These are phyloP conservation scores for Eretmocerus hayati DNA, from an alignment of 2,888 invertebrate genomes.

Conservation along the genomic window DNA sequence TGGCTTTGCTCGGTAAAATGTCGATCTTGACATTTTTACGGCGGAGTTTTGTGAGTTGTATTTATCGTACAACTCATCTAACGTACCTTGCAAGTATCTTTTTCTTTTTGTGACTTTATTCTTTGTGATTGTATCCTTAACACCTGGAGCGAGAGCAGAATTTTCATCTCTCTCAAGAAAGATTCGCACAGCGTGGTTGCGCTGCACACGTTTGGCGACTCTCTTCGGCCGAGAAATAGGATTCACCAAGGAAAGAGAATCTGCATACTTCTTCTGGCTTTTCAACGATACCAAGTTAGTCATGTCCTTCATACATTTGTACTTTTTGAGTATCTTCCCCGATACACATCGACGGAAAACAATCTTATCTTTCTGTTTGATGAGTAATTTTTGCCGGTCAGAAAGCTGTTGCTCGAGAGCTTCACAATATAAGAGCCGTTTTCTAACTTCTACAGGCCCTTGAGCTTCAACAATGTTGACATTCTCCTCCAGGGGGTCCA, in stretches of 20 bases:
- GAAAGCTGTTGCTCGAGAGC: conserved; percentile 9
- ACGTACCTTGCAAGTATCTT: conserved; percentile 9
- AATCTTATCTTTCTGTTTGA: conserved; percentile 8
- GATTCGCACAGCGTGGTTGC: conserved; percentile 2
- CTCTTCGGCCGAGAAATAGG: neutral
- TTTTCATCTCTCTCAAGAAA: conserved; percentile 20
- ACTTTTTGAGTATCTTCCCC: conserved; percentile 15
- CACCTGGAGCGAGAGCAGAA: conserved; percentile 15
- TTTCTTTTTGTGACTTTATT: neutral
- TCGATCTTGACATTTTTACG: neutral
- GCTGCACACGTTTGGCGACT: too few species aligned
- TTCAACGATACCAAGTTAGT: conserved; percentile 7
- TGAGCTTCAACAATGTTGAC: conserved; percentile 8
- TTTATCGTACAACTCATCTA: conserved; percentile 14
- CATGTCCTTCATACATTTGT: conserved; percentile 4
- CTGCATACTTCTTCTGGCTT: conserved; percentile 6
- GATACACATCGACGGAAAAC: conserved; percentile 11
- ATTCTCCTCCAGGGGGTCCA: too few species aligned
- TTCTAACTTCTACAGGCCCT: conserved; percentile 6
- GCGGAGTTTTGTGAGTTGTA: conserved; percentile 5
- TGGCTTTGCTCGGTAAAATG: conserved; percentile 8
- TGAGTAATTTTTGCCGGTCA: conserved; percentile 5
- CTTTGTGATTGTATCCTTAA: conserved; percentile 8
- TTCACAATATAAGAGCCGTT: conserved; percentile 8
- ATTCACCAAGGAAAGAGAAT: conserved; percentile 1